phyloP scores from a whole-genome alignment of 2,888 invertebrate species.

The Torymus tubicola region DNA sequence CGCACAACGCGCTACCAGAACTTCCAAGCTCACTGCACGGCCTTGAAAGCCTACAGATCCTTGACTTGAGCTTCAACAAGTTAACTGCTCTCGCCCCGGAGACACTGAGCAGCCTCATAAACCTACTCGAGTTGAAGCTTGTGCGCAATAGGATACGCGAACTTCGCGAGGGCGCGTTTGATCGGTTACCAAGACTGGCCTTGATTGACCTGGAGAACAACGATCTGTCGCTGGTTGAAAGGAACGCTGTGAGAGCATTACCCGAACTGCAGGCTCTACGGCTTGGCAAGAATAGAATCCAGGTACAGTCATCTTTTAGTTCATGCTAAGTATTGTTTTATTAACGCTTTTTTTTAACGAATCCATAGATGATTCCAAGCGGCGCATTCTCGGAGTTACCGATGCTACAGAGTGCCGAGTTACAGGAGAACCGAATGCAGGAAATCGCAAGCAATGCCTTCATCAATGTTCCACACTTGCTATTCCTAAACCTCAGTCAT shows the following conservation, averaged over 20 bases:
- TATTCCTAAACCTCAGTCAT: constrained; percentile 89
- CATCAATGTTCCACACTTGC: constrained; percentile 85
- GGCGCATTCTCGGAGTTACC: constrained; percentile 87
- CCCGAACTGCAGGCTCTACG: constrained; percentile 83
- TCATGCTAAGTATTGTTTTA: no score
- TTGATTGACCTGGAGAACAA: constrained; percentile 89
- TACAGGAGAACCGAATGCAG: constrained; percentile 88
- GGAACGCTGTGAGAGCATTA: constrained; percentile 84
- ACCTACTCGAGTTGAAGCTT: constrained; percentile 84
- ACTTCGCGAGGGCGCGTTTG: constrained; percentile 84
- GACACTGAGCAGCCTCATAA: constrained; percentile 83
- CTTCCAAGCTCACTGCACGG: constrained; percentile 85
- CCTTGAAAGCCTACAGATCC: constrained; percentile 82
- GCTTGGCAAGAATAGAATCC: constrained; percentile 85
- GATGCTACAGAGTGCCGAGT: constrained; percentile 84
- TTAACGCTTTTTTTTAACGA: neutral
- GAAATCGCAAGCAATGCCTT: constrained; percentile 87
- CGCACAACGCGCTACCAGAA: constrained; percentile 86
- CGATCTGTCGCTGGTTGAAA: constrained; percentile 85
- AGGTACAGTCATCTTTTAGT: constrained; percentile 74
- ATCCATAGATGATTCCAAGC: constrained; percentile 80
- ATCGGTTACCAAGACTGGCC: constrained; percentile 83
- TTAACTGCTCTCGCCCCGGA: constrained; percentile 84
- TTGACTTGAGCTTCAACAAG: constrained; percentile 89
- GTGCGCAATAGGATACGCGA: constrained; percentile 86